phyloP scores from a whole-genome alignment of 2,888 invertebrate genomes.

The Tipula helvola region DNA sequence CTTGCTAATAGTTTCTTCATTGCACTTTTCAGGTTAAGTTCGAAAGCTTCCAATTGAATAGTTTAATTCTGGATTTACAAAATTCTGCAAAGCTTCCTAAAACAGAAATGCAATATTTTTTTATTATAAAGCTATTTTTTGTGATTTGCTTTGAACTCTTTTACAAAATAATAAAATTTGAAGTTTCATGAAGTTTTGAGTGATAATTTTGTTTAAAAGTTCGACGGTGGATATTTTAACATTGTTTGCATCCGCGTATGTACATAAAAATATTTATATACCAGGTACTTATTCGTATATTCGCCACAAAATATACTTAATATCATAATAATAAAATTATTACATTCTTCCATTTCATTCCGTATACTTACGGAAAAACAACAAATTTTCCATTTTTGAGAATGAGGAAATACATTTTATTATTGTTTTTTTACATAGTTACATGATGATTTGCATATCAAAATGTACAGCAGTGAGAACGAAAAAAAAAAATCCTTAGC shows the following conservation, averaged over 20 bases:
- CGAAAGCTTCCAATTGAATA: too few relatives aligned
- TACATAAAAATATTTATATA: not conserved
- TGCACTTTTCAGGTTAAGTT: too few relatives aligned
- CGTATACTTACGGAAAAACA: not conserved
- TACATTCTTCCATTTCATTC: not conserved
- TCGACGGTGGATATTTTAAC: too few relatives aligned
- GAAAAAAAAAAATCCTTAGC: not conserved
- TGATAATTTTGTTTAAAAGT: too few relatives aligned
- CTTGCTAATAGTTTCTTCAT: too few relatives aligned
- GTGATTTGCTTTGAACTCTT: too few relatives aligned
- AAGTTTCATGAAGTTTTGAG: too few relatives aligned
- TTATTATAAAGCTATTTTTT: too few relatives aligned
- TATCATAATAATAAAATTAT: not conserved
- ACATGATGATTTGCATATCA: not conserved
- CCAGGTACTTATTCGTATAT: not conserved
- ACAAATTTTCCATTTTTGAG: not conserved
- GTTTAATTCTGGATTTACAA: too few relatives aligned
- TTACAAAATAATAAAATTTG: too few relatives aligned
- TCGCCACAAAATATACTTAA: not conserved
- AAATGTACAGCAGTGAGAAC: not conserved
- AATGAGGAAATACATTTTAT: not conserved
- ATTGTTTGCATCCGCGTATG: not conserved
- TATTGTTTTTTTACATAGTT: not conserved
- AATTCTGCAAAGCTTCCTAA: too few relatives aligned
- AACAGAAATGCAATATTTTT: too few relatives aligned